Conservation (phyloP, 2,797 vertebrate genomes). For the Halcyon chelicuti region DNA sequence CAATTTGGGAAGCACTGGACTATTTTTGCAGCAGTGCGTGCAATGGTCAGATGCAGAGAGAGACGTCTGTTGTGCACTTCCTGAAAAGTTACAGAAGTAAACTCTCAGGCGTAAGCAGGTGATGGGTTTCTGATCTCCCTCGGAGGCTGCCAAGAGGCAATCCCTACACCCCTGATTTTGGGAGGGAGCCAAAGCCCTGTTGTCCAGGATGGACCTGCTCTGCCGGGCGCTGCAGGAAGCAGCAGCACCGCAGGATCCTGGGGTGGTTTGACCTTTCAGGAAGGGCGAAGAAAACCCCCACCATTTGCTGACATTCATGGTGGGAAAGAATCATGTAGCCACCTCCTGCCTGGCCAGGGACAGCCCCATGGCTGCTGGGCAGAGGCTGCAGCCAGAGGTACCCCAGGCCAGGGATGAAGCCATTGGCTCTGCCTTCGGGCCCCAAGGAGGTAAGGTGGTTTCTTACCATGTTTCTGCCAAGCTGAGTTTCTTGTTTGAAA, state of each 20-base stretch:
- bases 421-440: neutral
- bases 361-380: neutral
- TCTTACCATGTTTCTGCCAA: neutral
- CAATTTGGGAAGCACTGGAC: neutral
- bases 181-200: neutral
- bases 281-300: neutral
- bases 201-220: fast-evolving
- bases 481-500: neutral
- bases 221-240: neutral
- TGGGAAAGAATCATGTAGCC: fast-evolving
- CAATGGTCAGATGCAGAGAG: neutral
- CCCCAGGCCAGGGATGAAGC: neutral
- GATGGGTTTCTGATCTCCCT: neutral
- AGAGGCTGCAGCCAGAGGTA: neutral
- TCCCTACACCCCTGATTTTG: neutral
- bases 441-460: neutral
- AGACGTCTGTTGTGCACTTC: neutral
- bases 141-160: neutral
- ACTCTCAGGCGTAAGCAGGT: neutral
- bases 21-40: neutral
- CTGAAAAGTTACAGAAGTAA: neutral
- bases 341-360: neutral
- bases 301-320: neutral
- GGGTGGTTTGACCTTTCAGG: neutral
- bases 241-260: fast-evolving